phyloP scores from a whole-genome alignment of 2,113 vertebrate genomes.

The Procapra przewalskii region DNA sequence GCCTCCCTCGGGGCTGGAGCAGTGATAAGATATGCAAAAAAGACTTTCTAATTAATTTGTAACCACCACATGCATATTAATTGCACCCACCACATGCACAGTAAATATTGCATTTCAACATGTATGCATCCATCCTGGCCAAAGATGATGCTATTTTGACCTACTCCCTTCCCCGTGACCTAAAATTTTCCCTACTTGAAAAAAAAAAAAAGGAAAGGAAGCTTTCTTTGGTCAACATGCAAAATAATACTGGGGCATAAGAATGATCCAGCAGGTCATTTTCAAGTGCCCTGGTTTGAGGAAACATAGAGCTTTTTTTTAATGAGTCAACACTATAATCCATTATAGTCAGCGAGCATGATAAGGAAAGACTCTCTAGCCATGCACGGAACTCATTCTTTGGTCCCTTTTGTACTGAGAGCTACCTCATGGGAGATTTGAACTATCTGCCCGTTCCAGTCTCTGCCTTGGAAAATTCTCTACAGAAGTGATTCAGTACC shows the following conservation, averaged over 20 bases:
- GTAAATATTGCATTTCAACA: background rate
- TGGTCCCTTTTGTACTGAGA: background rate
- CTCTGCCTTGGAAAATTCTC: background rate
- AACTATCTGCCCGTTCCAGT: background rate
- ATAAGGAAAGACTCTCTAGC: background rate
- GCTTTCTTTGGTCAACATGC: background rate
- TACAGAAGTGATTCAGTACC: background rate
- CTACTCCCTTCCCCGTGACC: background rate
- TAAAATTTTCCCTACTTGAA: background rate
- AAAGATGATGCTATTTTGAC: background rate
- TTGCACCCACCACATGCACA: background rate
- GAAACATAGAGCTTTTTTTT: background rate
- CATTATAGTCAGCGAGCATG: background rate
- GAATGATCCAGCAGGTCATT: background rate
- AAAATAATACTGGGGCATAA: background rate
- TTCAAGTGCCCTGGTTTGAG: background rate
- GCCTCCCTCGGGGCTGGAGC: background rate
- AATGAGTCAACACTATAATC: background rate
- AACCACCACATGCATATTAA: background rate
- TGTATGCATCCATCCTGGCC: background rate
- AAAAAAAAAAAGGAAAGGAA: background rate
- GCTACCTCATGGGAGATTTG: background rate
- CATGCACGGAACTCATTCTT: too few relatives aligned
- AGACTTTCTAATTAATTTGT: conserved; percentile 32
- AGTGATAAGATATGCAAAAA: conserved; percentile 11